Evolutionary conservation across 2,888 invertebrate species (phyloP), one percentile per base, ranked within the genome.

Genomic region (Norana najaformis): DNA sequence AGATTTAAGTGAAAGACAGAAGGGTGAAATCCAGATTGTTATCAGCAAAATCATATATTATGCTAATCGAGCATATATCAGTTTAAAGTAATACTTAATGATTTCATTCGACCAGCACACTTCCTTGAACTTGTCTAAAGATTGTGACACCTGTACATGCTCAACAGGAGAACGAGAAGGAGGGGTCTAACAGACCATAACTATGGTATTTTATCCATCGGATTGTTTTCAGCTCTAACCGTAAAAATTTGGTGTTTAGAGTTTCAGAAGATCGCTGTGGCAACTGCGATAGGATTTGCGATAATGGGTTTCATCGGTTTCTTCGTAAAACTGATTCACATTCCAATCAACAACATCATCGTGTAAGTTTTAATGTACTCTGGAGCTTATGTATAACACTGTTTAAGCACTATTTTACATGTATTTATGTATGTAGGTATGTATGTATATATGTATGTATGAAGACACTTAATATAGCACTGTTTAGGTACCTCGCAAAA

Each of bases 261-360:
- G 96, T 99, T 99, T 95, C 99, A 99, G 95, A 99, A 99, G 96
- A 99, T 99, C 94, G 99, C 99, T 39, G 97, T 99, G 93, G 99
- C 99, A 90, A 99, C 99, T 91, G 99, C 99, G 11, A 98, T 99
- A 94, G 99, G 99, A 91, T 99, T 99, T 96, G 98, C 98, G 95
- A 99, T 99, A 95, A 99, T 99, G 99, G 99, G 99, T 90, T 99
- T 99, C 96, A 99, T 99, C 95, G 99, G 99, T 93, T 99, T 99
- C 96, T 99, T 99, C 94, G 99, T 99, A 82, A 99, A 99, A 96
- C 96, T 99, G 93, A 99, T 99, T 95, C 99, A 99, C 95, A 99
- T 99, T 95, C 99, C 99, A 92, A 99, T 99, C 94, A 96, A 96
- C 94, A 96, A 96, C 94, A 96, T 95, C 94, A 96, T 95, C 94